Percentiles rank a stretch among this genome's conserved stretches.
Conservation (phyloP, 2,888 invertebrate genomes). For the Scaptomyza flava region DNA sequence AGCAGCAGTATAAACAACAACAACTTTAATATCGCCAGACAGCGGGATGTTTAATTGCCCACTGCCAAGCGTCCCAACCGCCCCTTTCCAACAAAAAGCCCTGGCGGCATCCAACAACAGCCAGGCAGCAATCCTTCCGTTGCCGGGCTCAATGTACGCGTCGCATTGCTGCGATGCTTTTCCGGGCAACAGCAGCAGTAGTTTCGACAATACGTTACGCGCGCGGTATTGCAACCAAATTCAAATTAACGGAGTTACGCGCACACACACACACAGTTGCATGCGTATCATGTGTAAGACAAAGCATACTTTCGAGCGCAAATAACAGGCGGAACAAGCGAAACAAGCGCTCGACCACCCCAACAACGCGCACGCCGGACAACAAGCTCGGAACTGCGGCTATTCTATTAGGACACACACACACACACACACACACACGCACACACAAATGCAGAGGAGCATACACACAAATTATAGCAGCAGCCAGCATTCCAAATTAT, state of each 20-base stretch:
- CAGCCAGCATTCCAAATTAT: slow-evolving; percentile 57
- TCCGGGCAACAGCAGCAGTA: slow-evolving; percentile 60
- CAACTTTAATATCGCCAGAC: slow-evolving; percentile 74
- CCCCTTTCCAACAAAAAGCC: neutral
- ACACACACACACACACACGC: slow-evolving; percentile 4
- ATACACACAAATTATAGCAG: slow-evolving; percentile 48
- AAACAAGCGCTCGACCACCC: slow-evolving; percentile 28
- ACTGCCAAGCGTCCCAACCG: slow-evolving; percentile 5
- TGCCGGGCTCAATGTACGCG: slow-evolving; percentile 46
- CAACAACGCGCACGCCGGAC: slow-evolving; percentile 14
- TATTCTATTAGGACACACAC: slow-evolving; percentile 69
- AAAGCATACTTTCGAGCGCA: slow-evolving; percentile 77
- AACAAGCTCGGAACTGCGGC: slow-evolving; percentile 46
- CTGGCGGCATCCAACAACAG: neutral
- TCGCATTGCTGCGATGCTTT: slow-evolving; percentile 50
- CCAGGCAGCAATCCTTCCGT: slow-evolving; percentile 63
- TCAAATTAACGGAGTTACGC: slow-evolving; percentile 76
- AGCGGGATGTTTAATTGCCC: slow-evolving; percentile 69
- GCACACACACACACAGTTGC: slow-evolving; percentile 22
- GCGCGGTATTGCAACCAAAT: slow-evolving; percentile 42
- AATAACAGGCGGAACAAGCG: slow-evolving; percentile 66
- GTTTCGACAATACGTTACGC: slow-evolving; percentile 59
- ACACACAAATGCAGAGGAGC: slow-evolving; percentile 5
- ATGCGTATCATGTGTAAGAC: slow-evolving; percentile 46
- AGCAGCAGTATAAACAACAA: slow-evolving; percentile 39